Conservation (phyloP, 2,113 vertebrate genomes). For the Leptodactylus fuscus region DNA sequence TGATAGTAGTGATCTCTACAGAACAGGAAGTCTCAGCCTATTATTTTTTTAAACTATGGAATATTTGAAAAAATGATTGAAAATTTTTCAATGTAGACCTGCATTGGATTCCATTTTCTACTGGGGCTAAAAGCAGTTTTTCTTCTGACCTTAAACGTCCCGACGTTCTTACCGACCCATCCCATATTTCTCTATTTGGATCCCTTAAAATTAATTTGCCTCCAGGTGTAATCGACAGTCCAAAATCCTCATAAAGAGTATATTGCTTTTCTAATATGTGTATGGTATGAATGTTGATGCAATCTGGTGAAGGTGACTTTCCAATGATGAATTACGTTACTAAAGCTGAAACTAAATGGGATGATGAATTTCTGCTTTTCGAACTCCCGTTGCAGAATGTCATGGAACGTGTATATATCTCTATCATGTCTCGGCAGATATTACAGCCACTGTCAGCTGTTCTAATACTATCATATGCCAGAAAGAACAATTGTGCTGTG, state of each 20-base stretch:
- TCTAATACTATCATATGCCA: conserved; percentile 56
- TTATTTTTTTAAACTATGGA: too few species aligned
- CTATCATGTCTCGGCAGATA: conserved; percentile 66
- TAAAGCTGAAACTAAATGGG: conserved; percentile 57
- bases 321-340: conserved; percentile 29
- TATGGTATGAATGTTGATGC: neutral
- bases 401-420: conserved; percentile 61
- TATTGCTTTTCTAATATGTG: conserved; percentile 27
- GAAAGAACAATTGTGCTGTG: conserved; percentile 66
- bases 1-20: too few species aligned
- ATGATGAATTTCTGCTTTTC: conserved; percentile 54
- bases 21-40: too few species aligned
- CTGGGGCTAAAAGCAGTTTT: too few species aligned
- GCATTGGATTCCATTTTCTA: too few species aligned
- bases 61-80: too few species aligned
- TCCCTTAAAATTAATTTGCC: neutral
- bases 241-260: conserved; percentile 38
- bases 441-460: conserved; percentile 59
- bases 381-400: conserved; percentile 31
- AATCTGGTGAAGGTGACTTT: conserved; percentile 71
- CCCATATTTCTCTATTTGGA: conserved; percentile 7
- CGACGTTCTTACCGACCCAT: neutral
- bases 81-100: too few species aligned
- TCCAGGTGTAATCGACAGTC: conserved; percentile 10
- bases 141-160: neutral